A percentile compares a stretch with the other conserved stretches of the same genome.
These are phyloP conservation scores for Oostethus manadensis DNA, from an alignment of 2,113 vertebrate genomes.

Conservation along the genomic window DNA sequence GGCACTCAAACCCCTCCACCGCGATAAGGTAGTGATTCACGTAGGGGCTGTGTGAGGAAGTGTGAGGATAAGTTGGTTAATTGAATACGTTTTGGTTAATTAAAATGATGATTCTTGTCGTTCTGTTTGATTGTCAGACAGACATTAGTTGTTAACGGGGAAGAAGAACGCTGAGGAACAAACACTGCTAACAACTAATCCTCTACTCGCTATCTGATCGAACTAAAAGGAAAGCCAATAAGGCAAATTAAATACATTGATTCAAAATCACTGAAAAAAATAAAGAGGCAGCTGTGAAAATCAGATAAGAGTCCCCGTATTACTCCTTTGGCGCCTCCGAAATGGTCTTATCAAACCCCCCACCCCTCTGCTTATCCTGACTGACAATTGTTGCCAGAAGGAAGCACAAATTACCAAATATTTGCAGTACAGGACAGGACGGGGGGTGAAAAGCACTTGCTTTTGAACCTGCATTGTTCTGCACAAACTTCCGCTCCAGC, in stretches of 20 bases:
- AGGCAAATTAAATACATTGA: constrained; percentile 19
- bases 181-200: too few relatives aligned
- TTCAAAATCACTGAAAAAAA: constrained; percentile 12
- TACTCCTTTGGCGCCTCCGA: constrained; percentile 33
- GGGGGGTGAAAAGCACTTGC: constrained; percentile 38
- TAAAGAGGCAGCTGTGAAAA: constrained; percentile 29
- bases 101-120: too few relatives aligned
- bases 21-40: too few relatives aligned
- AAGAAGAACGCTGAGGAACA: too few relatives aligned
- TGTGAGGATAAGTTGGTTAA: too few relatives aligned
- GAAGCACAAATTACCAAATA: constrained; percentile 39
- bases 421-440: constrained; percentile 18
- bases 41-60: too few relatives aligned
- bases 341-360: constrained; percentile 34
- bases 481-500: constrained; percentile 44
- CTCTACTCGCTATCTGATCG: too few relatives aligned
- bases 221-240: constrained; percentile 7
- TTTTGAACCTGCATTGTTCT: constrained; percentile 50
- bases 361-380: constrained; percentile 28
- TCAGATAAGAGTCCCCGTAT: constrained; percentile 17
- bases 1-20: too few relatives aligned
- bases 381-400: constrained; percentile 22
- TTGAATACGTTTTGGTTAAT: too few relatives aligned
- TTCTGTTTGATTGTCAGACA: too few relatives aligned
- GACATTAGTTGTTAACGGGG: too few relatives aligned